phyloP scores from a whole-genome alignment of 2,888 invertebrate genomes.

The Sthenelais limicola region DNA sequence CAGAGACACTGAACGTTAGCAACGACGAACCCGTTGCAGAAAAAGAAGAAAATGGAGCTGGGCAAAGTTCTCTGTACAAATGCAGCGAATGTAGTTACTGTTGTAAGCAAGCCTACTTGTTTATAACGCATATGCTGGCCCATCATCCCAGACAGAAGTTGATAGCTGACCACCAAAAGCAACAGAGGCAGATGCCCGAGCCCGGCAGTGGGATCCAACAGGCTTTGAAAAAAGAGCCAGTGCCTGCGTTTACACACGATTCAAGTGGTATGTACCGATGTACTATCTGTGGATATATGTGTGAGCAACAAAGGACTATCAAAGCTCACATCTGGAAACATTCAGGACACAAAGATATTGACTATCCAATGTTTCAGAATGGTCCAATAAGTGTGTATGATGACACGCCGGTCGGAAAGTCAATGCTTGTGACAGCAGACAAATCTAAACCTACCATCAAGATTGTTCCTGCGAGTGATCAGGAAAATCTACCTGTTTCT shows the following conservation, averaged over 20 bases:
- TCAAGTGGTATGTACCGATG: slow-evolving; percentile 62
- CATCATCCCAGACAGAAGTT: slow-evolving; percentile 48
- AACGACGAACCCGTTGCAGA: neutral
- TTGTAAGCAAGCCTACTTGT: slow-evolving; percentile 59
- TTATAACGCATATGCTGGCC: slow-evolving; percentile 62
- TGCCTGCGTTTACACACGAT: slow-evolving; percentile 39
- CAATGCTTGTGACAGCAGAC: slow-evolving; percentile 1
- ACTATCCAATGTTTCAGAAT: slow-evolving; percentile 71
- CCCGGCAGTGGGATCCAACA: slow-evolving; percentile 23
- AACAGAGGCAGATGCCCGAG: slow-evolving; percentile 34
- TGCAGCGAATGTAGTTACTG: slow-evolving; percentile 45
- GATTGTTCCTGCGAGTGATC: too few relatives aligned
- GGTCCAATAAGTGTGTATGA: slow-evolving; percentile 69
- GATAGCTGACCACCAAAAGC: slow-evolving; percentile 28
- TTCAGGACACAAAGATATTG: slow-evolving; percentile 68
- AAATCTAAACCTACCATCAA: slow-evolving; percentile 21
- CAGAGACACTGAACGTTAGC: slow-evolving; percentile 1
- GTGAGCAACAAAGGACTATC: slow-evolving; percentile 69
- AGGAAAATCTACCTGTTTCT: too few relatives aligned
- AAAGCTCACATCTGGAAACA: slow-evolving; percentile 72
- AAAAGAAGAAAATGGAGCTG: slow-evolving; percentile 4
- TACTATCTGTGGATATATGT: slow-evolving; percentile 68
- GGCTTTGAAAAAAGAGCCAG: slow-evolving; percentile 29
- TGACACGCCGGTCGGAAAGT: slow-evolving; percentile 45
- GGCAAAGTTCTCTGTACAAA: slow-evolving; percentile 7